Conservation (phyloP, 2,888 invertebrate genomes). For the Nycteola revayana region DNA sequence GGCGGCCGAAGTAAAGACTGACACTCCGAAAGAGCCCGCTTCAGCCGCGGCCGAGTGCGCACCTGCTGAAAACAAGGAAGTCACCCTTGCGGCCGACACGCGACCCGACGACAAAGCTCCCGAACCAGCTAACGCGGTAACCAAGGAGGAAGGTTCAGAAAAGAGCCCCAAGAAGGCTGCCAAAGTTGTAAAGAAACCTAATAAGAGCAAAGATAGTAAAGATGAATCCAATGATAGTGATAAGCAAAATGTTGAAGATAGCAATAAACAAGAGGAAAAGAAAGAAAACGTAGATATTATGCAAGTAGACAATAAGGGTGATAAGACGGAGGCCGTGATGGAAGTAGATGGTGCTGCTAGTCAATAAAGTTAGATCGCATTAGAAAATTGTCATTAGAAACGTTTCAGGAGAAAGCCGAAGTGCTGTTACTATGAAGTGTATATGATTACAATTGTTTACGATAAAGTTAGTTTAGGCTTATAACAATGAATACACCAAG, state of each 20-base stretch:
- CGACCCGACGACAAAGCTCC: constrained; percentile 45
- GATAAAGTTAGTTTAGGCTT: no score
- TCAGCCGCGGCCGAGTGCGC: constrained; percentile 22
- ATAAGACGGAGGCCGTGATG: constrained; percentile 59
- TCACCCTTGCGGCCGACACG: constrained; percentile 44
- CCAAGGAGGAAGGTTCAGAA: constrained; percentile 43
- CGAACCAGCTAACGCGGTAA: constrained; percentile 36
- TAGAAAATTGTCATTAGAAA: constrained; percentile 66
- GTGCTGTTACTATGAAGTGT: no score
- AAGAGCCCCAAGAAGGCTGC: constrained; percentile 53
- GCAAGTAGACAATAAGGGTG: constrained; percentile 59
- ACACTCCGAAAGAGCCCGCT: constrained; percentile 29
- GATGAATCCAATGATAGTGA: constrained; percentile 45
- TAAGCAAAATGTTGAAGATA: constrained; percentile 45
- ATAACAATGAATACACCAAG: no score
- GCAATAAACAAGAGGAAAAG: constrained; percentile 39
- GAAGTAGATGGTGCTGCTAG: constrained; percentile 77
- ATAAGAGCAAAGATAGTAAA: constrained; percentile 73
- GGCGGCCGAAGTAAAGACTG: constrained; percentile 23
- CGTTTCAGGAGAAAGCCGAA: no score
- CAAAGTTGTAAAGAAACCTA: constrained; percentile 68
- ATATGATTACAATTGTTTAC: no score
- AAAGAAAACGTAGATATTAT: constrained; percentile 47
- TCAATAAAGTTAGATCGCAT: constrained; percentile 72
- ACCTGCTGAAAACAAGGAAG: constrained; percentile 27